Evolutionary conservation across 2,113 vertebrate genomes (phyloP).

Genomic region (Sardina pilchardus): DNA sequence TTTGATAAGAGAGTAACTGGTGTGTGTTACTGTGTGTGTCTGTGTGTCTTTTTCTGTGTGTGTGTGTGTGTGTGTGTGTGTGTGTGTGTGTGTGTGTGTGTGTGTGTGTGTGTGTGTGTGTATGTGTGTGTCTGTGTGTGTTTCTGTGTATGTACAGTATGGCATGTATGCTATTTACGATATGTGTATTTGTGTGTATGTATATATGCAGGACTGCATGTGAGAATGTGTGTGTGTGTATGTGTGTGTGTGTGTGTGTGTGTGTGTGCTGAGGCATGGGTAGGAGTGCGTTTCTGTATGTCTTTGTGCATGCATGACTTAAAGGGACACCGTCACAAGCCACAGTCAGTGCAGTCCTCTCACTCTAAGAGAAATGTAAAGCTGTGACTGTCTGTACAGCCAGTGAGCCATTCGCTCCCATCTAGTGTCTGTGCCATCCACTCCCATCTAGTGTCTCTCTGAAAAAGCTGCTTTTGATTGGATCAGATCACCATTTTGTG

Average conservation of each 20-base stretch:
- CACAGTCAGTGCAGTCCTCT: background rate
- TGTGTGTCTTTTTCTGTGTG: background rate
- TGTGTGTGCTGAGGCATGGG: background rate
- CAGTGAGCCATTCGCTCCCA: background rate
- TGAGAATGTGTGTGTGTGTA: background rate
- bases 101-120: background rate
- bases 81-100: background rate
- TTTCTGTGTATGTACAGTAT: background rate
- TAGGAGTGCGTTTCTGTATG: background rate
- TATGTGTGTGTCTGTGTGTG: background rate
- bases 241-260: background rate
- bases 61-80: background rate
- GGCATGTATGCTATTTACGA: no score
- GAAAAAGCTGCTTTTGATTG: background rate
- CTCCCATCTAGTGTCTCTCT: background rate
- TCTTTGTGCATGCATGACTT: background rate
- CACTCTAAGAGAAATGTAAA: background rate
- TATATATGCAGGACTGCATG: background rate
- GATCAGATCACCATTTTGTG: background rate
- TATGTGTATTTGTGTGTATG: background rate
- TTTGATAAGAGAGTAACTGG: slow-evolving; percentile 31
- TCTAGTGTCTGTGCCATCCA: background rate
- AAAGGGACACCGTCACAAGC: background rate
- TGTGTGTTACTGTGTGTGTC: background rate
- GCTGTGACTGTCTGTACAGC: background rate